Evolutionary conservation across 2,888 invertebrate genomes (phyloP).

Genomic region (Aspidiotus rigidus): DNA sequence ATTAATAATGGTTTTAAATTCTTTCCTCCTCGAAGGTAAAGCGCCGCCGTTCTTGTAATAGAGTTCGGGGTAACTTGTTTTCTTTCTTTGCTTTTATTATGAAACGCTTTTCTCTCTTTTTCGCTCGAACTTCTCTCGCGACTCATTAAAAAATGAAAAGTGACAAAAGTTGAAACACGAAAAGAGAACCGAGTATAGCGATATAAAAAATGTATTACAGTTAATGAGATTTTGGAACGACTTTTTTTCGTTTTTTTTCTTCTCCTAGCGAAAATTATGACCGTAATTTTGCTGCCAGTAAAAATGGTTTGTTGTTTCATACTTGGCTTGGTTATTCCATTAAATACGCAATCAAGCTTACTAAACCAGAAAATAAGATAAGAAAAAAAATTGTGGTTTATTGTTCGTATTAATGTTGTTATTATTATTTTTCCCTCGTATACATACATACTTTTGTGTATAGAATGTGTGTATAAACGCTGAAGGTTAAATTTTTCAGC

Average conservation of each 20-base stretch:
- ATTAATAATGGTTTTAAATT: conserved; percentile 29
- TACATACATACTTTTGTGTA: too few relatives aligned
- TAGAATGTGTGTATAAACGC: too few relatives aligned
- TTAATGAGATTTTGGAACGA: conserved; percentile 34
- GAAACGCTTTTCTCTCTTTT: too few relatives aligned
- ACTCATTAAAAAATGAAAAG: conserved; percentile 18
- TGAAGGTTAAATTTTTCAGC: too few relatives aligned
- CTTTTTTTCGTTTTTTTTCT: not conserved
- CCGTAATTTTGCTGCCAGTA: conserved; percentile 29
- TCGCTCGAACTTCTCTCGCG: not conserved
- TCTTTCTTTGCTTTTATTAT: conserved; percentile 7
- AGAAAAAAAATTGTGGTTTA: conserved; percentile 31
- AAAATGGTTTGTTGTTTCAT: conserved; percentile 33
- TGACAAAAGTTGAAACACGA: conserved; percentile 25
- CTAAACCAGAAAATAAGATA: conserved; percentile 33
- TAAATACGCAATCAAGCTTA: conserved; percentile 31
- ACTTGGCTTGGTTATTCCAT: conserved; percentile 31
- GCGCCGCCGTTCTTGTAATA: conserved; percentile 17
- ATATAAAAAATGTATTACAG: conserved; percentile 34
- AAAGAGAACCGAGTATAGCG: conserved; percentile 20
- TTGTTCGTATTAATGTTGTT: conserved; percentile 31
- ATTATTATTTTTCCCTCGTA: conserved; percentile 17
- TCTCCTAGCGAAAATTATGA: conserved; percentile 24
- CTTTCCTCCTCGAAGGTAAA: conserved; percentile 11
- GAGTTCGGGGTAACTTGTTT: conserved; percentile 6